A percentile compares a stretch with the other conserved stretches of the same genome.
Conservation (phyloP, 1,140 invertebrate genomes). For the Aporrectodea caliginosa region DNA sequence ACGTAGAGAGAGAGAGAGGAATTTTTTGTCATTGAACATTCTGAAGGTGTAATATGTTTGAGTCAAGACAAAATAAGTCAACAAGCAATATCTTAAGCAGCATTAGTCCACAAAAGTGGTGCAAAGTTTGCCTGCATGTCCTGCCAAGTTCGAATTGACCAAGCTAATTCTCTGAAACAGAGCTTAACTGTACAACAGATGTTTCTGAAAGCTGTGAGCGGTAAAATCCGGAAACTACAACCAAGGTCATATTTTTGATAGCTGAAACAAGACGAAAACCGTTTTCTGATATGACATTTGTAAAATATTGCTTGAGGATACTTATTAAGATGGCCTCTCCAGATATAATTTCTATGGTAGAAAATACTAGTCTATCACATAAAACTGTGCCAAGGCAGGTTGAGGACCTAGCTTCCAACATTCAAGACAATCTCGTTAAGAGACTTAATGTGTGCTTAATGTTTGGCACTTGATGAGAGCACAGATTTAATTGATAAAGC, state of each 20-base stretch:
- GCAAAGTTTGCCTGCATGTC: too few relatives aligned
- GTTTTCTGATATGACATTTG: constrained; percentile 46
- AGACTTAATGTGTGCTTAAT: neutral
- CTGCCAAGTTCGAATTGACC: too few relatives aligned
- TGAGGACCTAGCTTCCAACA: neutral
- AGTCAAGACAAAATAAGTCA: too few relatives aligned
- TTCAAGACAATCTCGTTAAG: neutral
- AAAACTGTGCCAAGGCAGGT: neutral
- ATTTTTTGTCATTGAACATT: neutral
- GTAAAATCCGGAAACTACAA: constrained; percentile 25
- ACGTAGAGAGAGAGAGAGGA: too few relatives aligned
- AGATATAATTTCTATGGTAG: too few relatives aligned
- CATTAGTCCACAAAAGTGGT: too few relatives aligned
- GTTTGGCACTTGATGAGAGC: constrained; percentile 15
- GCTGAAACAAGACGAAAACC: constrained; percentile 38
- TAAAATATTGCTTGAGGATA: constrained; percentile 41
- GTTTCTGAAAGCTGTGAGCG: too few relatives aligned
- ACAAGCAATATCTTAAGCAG: too few relatives aligned
- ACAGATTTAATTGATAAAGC: constrained; percentile 4
- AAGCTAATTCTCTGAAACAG: too few relatives aligned
- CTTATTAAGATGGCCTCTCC: too few relatives aligned
- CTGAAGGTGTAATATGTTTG: too few relatives aligned
- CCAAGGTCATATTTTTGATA: constrained; percentile 41
- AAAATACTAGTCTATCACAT: neutral
- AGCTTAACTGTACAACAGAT: too few relatives aligned